Evolutionary conservation across 2,797 vertebrate genomes (phyloP), one percentile per base, ranked within the genome.

Genomic region (Anguilla pacifica): DNA sequence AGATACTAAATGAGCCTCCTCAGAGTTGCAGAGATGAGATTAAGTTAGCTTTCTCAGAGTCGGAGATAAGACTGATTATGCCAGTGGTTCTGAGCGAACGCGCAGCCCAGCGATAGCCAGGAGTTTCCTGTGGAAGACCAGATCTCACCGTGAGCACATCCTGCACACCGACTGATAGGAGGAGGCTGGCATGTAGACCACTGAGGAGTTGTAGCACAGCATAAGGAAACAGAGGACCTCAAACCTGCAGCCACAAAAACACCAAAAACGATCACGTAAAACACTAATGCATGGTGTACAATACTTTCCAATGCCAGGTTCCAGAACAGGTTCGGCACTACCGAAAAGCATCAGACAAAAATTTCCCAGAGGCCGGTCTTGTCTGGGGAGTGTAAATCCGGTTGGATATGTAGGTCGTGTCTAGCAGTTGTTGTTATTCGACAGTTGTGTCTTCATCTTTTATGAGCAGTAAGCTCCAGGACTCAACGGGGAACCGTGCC

Each of bases 151-250:
- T 91, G 98, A 99, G 90, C 97, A 98, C 98, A 99, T 98, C 1
- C 95, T 97, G 95, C 98, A 99, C 90, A 98, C 96, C 0, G 98
- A 97, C 79, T 98, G 98, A 92, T 98, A 98, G 92, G 98, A 99
- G 77, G 98, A 99, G 17, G 96, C 93, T 31, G 98, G 98, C 98
- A 99, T 98, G 94, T 97, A 99, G 91, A 99, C 98, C 93, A 99
- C 97, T 85, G 97, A 97, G 79, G 98, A 98, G 96, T 99, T 99
- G 94, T 99, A 99, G 92, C 98, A 99, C 88, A 99, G 94, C 98
- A 99, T 98, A 88, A 99, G 98, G 95, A 99, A 99, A 93, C 97
- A 98, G 92, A 99, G 94, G 91, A 99, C 97, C 93, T 99, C 98
- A 93, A 99, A 99, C 94, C 98, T 99, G 94, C 61, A 93, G 89